phyloP scores from a whole-genome alignment of 2,888 invertebrate genomes.

The Acanthopleura granulata region DNA sequence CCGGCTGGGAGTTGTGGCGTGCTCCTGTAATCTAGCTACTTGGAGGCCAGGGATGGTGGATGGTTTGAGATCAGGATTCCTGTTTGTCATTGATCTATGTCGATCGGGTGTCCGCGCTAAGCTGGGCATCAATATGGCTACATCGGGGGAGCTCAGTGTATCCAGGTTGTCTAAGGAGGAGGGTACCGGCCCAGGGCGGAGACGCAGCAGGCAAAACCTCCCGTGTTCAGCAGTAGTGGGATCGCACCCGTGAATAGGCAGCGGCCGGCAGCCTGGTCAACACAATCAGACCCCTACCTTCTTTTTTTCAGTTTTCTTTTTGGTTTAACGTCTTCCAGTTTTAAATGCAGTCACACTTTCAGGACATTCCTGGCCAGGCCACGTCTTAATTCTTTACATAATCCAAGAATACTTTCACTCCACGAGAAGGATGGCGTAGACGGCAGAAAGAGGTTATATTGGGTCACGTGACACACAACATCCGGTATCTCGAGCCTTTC shows the following conservation, averaged over 20 bases:
- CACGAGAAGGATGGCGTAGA: too few species aligned
- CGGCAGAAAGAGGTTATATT: too few species aligned
- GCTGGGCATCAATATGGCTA: conserved; percentile 97
- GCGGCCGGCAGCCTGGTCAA: conserved; percentile 83
- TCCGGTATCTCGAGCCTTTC: too few species aligned
- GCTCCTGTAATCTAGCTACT: conserved; percentile 98
- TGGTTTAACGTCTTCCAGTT: too few species aligned
- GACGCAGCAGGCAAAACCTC: conserved; percentile 96
- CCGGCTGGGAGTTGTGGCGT: conserved; percentile 91
- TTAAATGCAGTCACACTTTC: too few species aligned
- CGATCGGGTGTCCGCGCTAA: conserved; percentile 92
- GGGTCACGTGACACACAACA: too few species aligned
- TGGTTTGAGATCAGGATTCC: conserved; percentile 91
- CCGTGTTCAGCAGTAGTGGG: conserved; percentile 99
- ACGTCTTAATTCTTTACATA: too few species aligned
- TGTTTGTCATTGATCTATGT: conserved; percentile 79
- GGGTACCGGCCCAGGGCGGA: conserved; percentile 78
- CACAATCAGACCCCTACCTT: conserved; percentile 82
- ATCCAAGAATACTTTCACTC: too few species aligned
- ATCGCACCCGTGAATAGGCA: conserved; percentile 96
- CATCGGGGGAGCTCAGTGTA: conserved; percentile 84
- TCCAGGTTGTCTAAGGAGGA: conserved; percentile 97
- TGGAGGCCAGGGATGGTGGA: conserved; percentile 92
- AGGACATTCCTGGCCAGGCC: too few species aligned
- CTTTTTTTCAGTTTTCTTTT: conserved; percentile 70